These are phyloP conservation scores for Balaeniceps rex DNA, from an alignment of 2,113 vertebrate species.

Conservation along the genomic window DNA sequence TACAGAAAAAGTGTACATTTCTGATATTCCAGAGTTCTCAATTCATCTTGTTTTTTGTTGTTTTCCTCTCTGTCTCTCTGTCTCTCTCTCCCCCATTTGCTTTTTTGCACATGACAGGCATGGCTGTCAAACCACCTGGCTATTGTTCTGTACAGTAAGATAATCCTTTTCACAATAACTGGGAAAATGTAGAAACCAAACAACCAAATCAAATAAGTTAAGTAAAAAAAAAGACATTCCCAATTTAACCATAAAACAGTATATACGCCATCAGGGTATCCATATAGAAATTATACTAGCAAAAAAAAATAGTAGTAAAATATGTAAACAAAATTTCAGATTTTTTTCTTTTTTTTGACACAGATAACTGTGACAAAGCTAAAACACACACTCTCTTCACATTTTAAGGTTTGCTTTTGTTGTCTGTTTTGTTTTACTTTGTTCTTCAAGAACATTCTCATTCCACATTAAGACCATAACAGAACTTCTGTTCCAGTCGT, in stretches of 20 bases:
- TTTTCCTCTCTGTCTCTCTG: background rate
- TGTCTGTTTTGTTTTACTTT: slow-evolving; percentile 75
- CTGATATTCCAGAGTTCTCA: slow-evolving; percentile 68
- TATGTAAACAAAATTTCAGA: slow-evolving; percentile 92
- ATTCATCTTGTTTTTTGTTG: background rate
- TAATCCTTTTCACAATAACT: slow-evolving; percentile 68
- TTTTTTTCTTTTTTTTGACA: slow-evolving; percentile 79
- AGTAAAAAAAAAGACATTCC: slow-evolving; percentile 73
- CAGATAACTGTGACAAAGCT: slow-evolving; percentile 94
- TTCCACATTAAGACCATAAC: slow-evolving; percentile 74
- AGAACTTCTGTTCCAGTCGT: slow-evolving; percentile 86
- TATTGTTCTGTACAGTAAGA: slow-evolving; percentile 82
- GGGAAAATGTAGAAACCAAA: slow-evolving; percentile 75
- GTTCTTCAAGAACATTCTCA: slow-evolving; percentile 85
- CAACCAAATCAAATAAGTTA: slow-evolving; percentile 45
- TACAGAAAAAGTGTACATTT: slow-evolving; percentile 80
- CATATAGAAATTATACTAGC: slow-evolving; percentile 86
- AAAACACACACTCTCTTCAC: slow-evolving; percentile 88
- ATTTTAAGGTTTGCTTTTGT: slow-evolving; percentile 78
- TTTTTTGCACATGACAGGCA: slow-evolving; percentile 49
- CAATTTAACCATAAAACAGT: slow-evolving; percentile 73
- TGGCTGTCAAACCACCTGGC: slow-evolving; percentile 66
- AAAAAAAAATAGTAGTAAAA: slow-evolving; percentile 90
- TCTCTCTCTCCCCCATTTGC: slow-evolving; percentile 2
- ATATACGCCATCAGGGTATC: slow-evolving; percentile 80